These are phyloP conservation scores for Panzeria rudis DNA, from an alignment of 2,888 invertebrate genomes.

Conservation along the genomic window DNA sequence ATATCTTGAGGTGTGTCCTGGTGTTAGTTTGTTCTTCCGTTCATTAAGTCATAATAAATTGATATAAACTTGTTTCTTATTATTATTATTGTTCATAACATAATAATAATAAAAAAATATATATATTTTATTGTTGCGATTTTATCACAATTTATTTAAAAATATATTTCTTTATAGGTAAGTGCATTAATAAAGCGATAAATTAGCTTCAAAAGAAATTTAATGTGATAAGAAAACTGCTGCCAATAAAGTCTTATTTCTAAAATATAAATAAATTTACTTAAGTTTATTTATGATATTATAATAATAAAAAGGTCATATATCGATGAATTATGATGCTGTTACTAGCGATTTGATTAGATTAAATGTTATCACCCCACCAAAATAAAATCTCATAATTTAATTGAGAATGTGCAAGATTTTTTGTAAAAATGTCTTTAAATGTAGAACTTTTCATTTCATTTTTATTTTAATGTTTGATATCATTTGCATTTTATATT, in stretches of 20 bases:
- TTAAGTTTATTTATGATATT: background rate
- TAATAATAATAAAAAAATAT: background rate
- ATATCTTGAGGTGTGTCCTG: background rate
- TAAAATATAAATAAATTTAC: background rate
- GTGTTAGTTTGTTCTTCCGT: background rate
- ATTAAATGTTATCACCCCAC: background rate
- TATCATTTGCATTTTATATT: slow-evolving; percentile 10
- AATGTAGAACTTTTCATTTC: background rate
- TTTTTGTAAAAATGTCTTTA: background rate
- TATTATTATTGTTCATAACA: background rate
- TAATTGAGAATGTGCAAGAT: background rate
- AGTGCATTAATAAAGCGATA: background rate
- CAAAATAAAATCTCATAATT: background rate
- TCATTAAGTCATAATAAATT: background rate
- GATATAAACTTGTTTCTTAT: background rate
- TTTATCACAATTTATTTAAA: background rate
- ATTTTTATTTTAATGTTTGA: slow-evolving; percentile 1
- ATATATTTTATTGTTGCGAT: background rate
- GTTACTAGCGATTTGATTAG: background rate
- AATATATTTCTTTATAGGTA: background rate
- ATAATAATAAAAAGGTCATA: background rate
- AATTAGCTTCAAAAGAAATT: background rate
- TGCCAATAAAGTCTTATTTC: too few species aligned
- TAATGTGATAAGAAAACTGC: background rate
- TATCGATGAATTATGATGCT: background rate